These are phyloP conservation scores for Catamblyrhynchus diadema DNA, from an alignment of 2,797 vertebrate species.

Conservation along the genomic window DNA sequence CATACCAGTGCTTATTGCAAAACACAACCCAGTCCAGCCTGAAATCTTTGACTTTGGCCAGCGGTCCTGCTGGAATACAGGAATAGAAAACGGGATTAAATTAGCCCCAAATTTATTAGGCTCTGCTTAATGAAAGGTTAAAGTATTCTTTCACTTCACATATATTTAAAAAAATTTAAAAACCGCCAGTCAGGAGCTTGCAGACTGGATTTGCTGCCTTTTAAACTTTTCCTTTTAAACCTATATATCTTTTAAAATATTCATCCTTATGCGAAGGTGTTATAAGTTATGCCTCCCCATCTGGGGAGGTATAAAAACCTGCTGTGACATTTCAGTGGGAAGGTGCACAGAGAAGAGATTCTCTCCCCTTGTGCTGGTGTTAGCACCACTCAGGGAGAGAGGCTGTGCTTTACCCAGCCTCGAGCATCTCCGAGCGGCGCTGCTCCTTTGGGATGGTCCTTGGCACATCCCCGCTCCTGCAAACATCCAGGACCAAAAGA, in stretches of 20 bases:
- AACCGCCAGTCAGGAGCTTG: neutral
- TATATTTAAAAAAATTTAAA: fast-evolving
- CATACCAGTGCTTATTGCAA: neutral
- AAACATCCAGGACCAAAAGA: neutral
- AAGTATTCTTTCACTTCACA: neutral
- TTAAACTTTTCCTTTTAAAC: neutral
- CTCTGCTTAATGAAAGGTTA: neutral
- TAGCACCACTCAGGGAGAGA: neutral
- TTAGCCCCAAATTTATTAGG: neutral
- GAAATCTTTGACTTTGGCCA: neutral
- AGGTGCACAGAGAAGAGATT: neutral
- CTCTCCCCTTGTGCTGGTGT: fast-evolving
- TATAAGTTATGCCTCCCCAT: neutral
- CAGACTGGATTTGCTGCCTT: neutral
- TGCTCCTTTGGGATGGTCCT: neutral
- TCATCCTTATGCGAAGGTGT: neutral
- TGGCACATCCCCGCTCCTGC: neutral
- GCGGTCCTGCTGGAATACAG: neutral
- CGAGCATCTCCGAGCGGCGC: fast-evolving
- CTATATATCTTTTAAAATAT: neutral
- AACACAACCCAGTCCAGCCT: neutral
- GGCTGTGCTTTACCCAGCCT: neutral
- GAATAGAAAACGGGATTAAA: neutral
- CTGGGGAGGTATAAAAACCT: neutral
- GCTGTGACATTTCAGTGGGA: neutral